Evolutionary conservation across 2,888 invertebrate species (phyloP), one percentile per base, ranked within the genome.

Genomic region (Eumerus sabulonum): DNA sequence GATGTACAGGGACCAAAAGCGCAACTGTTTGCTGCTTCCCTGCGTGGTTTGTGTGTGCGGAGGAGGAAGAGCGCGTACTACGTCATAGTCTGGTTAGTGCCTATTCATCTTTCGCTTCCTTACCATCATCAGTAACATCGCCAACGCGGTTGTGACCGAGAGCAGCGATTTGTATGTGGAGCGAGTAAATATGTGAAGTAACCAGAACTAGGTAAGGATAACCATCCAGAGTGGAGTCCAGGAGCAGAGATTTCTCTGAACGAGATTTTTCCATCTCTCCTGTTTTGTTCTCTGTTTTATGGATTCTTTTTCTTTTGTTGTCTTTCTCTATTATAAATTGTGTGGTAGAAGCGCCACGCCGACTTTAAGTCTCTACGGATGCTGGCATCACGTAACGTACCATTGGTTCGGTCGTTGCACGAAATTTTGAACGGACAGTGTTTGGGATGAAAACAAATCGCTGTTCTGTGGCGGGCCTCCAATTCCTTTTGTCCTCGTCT

Each of bases 371-470:
- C 48, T 14, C 66, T 54, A 53, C 36, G 60, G 60, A 60, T 74
- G 19, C 38, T 45, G 53, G 53, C 68, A 27, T 48, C 17, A 18
- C 50, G 17, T 40, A 19, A 27, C 72, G n/a, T 42, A 66, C 59
- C 73, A 57, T 12, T 45, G 56, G 50, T 45, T 38, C 60, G 68
- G 59, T 68, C 68, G 68, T 60, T 60, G 68, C 60, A 68, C 51
- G 70, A 76, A 76, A 76, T 71, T 76, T 66, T 60, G 71, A 59
- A 66, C 59, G 53, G 60, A 66, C 71, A 76, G 53, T 36, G 76
- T 63, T 76, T 64, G 76, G 63, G 57, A 76, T 63, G 76, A 76
- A 76, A 70, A 76, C 71, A 71, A 76, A 70, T 70, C 76, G 71
- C 38, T 76, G 53, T 66, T 76, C 57, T 74, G 74, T 53, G 76